Conservation (phyloP, 2,888 invertebrate genomes). For the Drosophila nr. fundita region DNA sequence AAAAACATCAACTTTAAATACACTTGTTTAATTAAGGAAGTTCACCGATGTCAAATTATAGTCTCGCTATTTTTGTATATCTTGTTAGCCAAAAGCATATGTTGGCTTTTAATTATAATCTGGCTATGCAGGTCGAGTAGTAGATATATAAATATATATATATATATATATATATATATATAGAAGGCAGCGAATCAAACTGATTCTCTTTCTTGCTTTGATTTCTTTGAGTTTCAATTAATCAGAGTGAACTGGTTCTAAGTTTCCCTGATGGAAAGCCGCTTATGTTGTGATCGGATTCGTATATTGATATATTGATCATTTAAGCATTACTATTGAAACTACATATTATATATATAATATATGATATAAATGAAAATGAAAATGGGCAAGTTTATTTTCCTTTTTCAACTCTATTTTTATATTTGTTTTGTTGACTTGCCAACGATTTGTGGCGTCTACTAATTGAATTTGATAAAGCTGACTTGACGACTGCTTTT, state of each 20-base stretch:
- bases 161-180: neutral
- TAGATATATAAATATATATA: neutral
- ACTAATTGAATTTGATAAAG: conserved; percentile 75
- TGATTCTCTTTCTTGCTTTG: neutral
- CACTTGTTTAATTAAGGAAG: neutral
- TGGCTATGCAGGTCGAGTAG: neutral
- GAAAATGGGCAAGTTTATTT: neutral
- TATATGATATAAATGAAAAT: no score
- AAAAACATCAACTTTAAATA: neutral
- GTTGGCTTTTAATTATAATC: neutral
- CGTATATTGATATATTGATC: neutral
- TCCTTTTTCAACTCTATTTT: neutral
- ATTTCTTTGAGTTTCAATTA: neutral
- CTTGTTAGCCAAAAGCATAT: neutral
- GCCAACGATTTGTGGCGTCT: conserved; percentile 34
- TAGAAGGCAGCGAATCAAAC: neutral
- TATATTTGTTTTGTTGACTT: conserved; percentile 11
- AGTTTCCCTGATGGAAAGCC: neutral
- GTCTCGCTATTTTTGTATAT: neutral
- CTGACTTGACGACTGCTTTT: conserved; percentile 59
- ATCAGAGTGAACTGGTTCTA: neutral
- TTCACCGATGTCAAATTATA: neutral
- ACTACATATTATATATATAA: neutral
- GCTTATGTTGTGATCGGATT: neutral
- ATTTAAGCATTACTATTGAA: neutral